These are phyloP conservation scores for Nebria ingens DNA, from an alignment of 1,140 invertebrate genomes.

Conservation along the genomic window DNA sequence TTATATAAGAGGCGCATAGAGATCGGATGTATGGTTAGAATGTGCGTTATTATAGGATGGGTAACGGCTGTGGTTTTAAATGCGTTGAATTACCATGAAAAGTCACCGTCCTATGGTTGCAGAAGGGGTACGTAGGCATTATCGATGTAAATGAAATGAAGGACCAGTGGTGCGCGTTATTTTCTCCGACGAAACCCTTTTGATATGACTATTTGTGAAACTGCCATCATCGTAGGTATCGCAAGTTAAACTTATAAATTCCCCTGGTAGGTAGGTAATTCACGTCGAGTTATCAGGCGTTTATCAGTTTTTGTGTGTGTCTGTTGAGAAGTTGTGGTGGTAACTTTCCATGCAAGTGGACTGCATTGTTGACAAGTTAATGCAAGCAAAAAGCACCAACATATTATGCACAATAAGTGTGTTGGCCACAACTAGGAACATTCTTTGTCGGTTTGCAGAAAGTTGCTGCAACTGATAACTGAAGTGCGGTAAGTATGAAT, in stretches of 20 bases:
- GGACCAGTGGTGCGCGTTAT: too few relatives aligned
- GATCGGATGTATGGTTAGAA: background rate
- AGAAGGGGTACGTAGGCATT: conserved; percentile 10
- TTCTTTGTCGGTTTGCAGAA: background rate
- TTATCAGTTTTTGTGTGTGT: conserved; percentile 1
- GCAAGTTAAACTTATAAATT: background rate
- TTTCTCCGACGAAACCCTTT: too few relatives aligned
- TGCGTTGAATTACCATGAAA: background rate
- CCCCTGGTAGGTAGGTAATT: background rate
- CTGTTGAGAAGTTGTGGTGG: background rate
- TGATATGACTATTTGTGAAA: too few relatives aligned
- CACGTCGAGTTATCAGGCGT: background rate
- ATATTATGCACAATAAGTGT: conserved; percentile 3
- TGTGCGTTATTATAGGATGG: background rate
- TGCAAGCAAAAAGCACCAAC: conserved; percentile 3
- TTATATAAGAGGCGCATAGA: background rate
- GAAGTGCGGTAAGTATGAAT: background rate
- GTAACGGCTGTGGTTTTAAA: background rate
- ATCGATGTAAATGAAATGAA: conserved; percentile 17
- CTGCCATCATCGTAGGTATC: too few relatives aligned
- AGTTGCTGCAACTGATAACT: background rate
- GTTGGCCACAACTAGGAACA: background rate
- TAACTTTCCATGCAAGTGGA: conserved; percentile 8
- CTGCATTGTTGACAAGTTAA: conserved; percentile 4
- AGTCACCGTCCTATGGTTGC: background rate